phyloP scores from a whole-genome alignment of 2,113 vertebrate species.

The Neopipo cinnamomea region DNA sequence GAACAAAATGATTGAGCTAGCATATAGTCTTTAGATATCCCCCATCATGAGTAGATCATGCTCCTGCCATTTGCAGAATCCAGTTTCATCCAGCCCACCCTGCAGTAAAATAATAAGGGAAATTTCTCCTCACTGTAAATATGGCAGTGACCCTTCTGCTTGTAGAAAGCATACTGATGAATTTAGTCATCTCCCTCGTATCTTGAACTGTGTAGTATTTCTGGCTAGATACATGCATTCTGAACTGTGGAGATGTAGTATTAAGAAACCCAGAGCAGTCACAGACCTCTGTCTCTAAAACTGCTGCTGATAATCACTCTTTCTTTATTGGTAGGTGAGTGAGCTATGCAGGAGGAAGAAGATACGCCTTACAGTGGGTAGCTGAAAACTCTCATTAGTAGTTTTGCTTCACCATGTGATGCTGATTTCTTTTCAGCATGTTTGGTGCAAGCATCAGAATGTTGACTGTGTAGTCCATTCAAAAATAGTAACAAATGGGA shows the following conservation, averaged over 20 bases:
- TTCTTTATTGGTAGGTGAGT: neutral
- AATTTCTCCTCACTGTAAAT: neutral
- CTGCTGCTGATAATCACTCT: neutral
- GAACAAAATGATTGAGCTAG: neutral
- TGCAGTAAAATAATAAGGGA: neutral
- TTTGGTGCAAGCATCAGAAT: neutral
- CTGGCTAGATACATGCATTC: accelerated
- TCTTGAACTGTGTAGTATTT: neutral
- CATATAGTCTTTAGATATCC: neutral
- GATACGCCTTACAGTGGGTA: neutral
- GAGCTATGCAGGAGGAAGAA: neutral
- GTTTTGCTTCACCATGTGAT: neutral
- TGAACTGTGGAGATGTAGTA: neutral
- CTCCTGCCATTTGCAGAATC: neutral
- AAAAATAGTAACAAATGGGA: neutral
- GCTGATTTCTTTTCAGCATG: neutral
- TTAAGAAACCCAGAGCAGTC: neutral
- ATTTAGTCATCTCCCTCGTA: neutral
- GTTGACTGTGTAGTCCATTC: neutral
- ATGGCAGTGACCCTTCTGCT: neutral
- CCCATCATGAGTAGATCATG: neutral
- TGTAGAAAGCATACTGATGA: neutral
- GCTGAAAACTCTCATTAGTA: neutral
- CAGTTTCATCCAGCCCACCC: neutral
- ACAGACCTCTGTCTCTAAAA: neutral